Percentiles rank a stretch among this genome's conserved stretches.
These are phyloP conservation scores for Chlamydotis undulata DNA, from an alignment of 2,113 vertebrate genomes.

Conservation along the genomic window DNA sequence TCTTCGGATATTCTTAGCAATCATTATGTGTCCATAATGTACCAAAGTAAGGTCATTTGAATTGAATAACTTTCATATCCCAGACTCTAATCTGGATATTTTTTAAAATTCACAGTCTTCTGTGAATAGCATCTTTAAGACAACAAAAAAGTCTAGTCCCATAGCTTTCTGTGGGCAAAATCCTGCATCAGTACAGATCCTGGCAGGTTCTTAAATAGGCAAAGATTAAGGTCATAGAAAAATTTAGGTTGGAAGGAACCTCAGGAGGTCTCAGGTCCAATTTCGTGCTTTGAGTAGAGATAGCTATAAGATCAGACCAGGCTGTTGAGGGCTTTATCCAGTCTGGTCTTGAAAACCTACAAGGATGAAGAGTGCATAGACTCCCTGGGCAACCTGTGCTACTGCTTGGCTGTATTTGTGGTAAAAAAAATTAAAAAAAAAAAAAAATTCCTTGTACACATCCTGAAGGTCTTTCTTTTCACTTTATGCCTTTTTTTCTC, in stretches of 20 bases:
- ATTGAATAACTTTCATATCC: not conserved
- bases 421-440: not conserved
- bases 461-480: not conserved
- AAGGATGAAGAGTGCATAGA: not conserved
- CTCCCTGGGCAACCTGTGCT: not conserved
- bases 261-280: not conserved
- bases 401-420: not conserved
- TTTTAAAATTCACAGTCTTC: not conserved
- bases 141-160: not conserved
- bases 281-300: not conserved
- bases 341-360: not conserved
- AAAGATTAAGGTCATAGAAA: not conserved
- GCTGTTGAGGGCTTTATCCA: not conserved
- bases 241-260: not conserved
- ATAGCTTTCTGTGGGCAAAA: not conserved
- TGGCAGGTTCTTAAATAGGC: not conserved
- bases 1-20: not conserved
- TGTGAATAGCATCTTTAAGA: not conserved
- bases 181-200: not conserved
- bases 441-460: not conserved
- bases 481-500: not conserved
- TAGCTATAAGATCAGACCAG: not conserved
- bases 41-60: not conserved
- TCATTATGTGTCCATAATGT: not conserved
- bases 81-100: not conserved